phyloP scores from a whole-genome alignment of 2,797 vertebrate genomes.

The Hephaestus fuliginosus region DNA sequence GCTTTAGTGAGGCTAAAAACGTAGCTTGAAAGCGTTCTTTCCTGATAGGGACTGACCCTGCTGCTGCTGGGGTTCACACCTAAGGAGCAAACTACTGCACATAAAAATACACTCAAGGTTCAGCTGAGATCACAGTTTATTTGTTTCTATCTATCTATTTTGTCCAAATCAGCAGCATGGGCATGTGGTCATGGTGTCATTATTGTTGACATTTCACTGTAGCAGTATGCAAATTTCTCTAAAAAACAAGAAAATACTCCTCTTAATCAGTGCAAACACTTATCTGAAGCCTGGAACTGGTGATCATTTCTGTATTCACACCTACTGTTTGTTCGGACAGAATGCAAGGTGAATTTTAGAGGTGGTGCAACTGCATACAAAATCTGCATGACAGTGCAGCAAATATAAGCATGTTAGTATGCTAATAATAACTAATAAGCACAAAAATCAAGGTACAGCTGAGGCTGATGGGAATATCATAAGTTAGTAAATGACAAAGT shows the following conservation, averaged over 20 bases:
- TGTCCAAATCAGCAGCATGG: background rate
- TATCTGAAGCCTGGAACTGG: no score
- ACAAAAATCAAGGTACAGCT: no score
- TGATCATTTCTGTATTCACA: background rate
- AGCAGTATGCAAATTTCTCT: background rate
- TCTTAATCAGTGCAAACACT: background rate
- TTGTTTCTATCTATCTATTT: background rate
- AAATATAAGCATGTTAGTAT: no score
- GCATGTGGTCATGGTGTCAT: background rate
- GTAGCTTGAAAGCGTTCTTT: conserved; percentile 17
- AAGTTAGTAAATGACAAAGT: background rate
- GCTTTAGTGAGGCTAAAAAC: background rate
- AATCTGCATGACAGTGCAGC: no score
- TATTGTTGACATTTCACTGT: background rate
- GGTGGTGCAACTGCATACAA: no score
- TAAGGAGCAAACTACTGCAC: background rate
- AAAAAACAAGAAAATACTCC: background rate
- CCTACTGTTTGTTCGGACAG: background rate
- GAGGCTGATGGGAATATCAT: background rate
- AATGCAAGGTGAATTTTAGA: background rate
- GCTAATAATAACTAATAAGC: no score
- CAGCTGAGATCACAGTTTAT: background rate
- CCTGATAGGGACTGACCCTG: conserved; percentile 6
- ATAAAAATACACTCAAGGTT: conserved; percentile 3
- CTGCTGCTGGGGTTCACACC: background rate